These are phyloP conservation scores for Polypedilum vanderplanki DNA, from an alignment of 1,140 invertebrate genomes.

Conservation along the genomic window DNA sequence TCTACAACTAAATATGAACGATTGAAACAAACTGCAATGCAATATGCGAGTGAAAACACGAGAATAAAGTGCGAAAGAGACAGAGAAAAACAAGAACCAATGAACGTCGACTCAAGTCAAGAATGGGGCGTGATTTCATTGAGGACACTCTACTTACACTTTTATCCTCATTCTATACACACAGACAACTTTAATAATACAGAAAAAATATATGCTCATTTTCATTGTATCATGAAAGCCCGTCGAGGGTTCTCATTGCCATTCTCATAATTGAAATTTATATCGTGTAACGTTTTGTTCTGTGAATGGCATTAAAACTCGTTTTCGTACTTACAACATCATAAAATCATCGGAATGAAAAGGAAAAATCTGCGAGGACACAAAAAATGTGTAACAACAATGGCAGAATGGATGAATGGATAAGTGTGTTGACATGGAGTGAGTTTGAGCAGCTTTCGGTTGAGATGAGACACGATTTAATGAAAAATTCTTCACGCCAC, in stretches of 20 bases:
- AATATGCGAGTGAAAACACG: not conserved
- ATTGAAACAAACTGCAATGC: not conserved
- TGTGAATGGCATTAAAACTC: constrained; percentile 22
- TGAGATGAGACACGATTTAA: not conserved
- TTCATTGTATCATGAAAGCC: not conserved
- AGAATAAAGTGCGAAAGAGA: not conserved
- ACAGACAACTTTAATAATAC: too few relatives aligned
- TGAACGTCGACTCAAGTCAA: not conserved
- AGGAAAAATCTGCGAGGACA: not conserved
- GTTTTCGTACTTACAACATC: not conserved
- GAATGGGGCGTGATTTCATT: constrained; percentile 23
- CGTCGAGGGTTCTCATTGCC: constrained; percentile 8
- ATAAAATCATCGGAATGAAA: constrained; percentile 21
- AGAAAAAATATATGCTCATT: too few relatives aligned
- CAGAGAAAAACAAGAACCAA: not conserved
- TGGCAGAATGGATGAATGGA: not conserved
- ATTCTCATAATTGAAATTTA: constrained; percentile 29
- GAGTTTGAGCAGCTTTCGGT: not conserved
- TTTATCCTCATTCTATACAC: too few relatives aligned
- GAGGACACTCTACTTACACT: constrained; percentile 6
- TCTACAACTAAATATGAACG: not conserved
- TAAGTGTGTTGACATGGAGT: not conserved
- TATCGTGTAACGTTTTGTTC: constrained; percentile 27
- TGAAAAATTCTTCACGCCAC: constrained; percentile 11
- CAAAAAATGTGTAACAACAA: constrained; percentile 11